phyloP scores from a whole-genome alignment of 2,113 vertebrate species.

The Himantopus leucocephalus region DNA sequence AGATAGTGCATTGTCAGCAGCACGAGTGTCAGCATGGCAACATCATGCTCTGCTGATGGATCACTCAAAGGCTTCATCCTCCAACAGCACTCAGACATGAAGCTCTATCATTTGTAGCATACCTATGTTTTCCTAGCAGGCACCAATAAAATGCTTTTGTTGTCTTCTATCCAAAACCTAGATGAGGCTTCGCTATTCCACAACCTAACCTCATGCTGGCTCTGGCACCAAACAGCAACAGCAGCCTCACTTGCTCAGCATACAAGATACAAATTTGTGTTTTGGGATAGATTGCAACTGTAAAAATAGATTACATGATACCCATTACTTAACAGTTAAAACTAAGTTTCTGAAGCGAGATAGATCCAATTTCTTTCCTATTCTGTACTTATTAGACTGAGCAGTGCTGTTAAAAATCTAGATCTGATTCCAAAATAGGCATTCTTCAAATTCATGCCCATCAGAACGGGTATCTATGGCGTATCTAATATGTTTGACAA shows the following conservation, averaged over 20 bases:
- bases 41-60: conserved; percentile 76
- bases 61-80: conserved; percentile 80
- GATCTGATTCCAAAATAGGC: neutral
- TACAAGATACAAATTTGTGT: neutral
- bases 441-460: neutral
- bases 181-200: neutral
- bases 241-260: neutral
- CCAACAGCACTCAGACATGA: conserved; percentile 69
- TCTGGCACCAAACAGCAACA: neutral
- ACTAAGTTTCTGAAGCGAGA: neutral
- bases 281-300: neutral
- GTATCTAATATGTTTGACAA: neutral
- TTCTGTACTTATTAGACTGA: neutral
- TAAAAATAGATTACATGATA: neutral
- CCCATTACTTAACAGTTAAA: neutral
- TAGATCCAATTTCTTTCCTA: neutral
- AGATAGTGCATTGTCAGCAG: conserved; percentile 71
- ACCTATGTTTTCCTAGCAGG: neutral
- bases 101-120: neutral
- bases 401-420: neutral
- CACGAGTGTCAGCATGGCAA: conserved; percentile 70
- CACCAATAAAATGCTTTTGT: neutral
- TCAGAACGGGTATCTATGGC: neutral
- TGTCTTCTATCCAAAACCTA: neutral
- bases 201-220: neutral